Evolutionary conservation across 2,797 vertebrate genomes (phyloP), one percentile per base, ranked within the genome.

Genomic region (Mionectes olivaceus): DNA sequence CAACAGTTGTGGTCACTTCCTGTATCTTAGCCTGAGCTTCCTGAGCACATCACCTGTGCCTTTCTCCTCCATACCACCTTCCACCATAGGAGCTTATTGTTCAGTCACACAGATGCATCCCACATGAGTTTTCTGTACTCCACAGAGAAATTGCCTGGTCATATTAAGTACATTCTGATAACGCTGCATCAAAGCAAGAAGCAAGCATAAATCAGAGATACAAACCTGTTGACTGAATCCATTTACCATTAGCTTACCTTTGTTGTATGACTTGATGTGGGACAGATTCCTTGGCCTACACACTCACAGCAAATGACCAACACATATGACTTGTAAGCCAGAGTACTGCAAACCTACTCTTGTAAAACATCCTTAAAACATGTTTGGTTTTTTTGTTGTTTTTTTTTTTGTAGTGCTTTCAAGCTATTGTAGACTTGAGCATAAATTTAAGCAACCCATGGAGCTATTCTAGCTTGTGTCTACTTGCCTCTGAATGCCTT

Each of bases 321-420:
- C 7, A 9, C 4, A 56, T n/a, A 33, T 43, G 21, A 49, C 11
- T 83, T 7, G 9, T 5, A 10, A n/a, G n/a, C n/a, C 28, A 55
- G 13, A 81, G 4, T 33, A 65, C 8, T 67, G 27, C 7, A 91
- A 84, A 68, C 5, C 7, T 64, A 18, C 3, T 3, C 5, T 60
- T 52, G 9, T 39, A 56, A 75, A 75, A 52, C 7, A 7, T 2
- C 21, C 78, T 77, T 37, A 46, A 73, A 67, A 67, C 2, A 8
- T 6, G 3, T 3, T 22, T 22, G 19, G 3, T 3, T 22, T 22
- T 9, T 18, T 43, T 17, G 9, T 46, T 4, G 3, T 32, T 35
- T 61, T 41, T 4, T 3, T 32, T 35, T 61, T 41, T 69, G 67
- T n/a, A n/a, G 11, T 30, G 27, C 4, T 64, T 73, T 69, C 2